A percentile compares a stretch with the other conserved stretches of the same genome.
These are phyloP conservation scores for Chelidonichthys spinosus DNA, from an alignment of 2,797 vertebrate species.

Conservation along the genomic window DNA sequence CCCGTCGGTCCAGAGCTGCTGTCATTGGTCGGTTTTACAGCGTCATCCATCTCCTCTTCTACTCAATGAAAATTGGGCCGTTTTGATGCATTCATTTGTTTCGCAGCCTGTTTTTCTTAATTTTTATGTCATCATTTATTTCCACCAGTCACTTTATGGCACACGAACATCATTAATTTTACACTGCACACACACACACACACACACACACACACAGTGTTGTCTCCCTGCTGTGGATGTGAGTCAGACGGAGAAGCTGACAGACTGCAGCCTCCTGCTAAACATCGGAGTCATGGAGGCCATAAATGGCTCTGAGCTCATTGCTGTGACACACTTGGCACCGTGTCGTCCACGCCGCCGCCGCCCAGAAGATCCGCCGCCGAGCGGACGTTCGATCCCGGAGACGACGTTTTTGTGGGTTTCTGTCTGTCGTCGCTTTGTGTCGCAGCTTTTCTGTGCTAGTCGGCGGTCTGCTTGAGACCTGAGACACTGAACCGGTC, in stretches of 20 bases:
- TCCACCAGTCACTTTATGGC: slow-evolving; percentile 34
- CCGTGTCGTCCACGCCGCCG: slow-evolving; percentile 64
- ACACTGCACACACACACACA: background rate
- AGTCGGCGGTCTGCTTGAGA: slow-evolving; percentile 17
- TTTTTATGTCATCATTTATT: slow-evolving; percentile 47
- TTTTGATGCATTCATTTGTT: slow-evolving; percentile 25
- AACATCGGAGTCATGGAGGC: slow-evolving; percentile 78
- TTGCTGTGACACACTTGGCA: slow-evolving; percentile 76
- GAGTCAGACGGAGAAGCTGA: slow-evolving; percentile 76
- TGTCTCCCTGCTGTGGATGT: slow-evolving; percentile 64
- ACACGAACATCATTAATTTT: slow-evolving; percentile 41
- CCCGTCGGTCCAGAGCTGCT: slow-evolving; percentile 10
- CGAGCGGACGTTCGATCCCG: slow-evolving; percentile 58
- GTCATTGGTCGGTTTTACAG: slow-evolving; percentile 52
- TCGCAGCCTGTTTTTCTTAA: slow-evolving; percentile 27
- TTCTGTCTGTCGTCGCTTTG: slow-evolving; percentile 20
- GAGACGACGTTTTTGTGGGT: background rate
- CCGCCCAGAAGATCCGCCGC: slow-evolving; percentile 48
- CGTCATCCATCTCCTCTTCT: slow-evolving; percentile 47
- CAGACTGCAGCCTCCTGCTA: slow-evolving; percentile 78
- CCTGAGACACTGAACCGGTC: slow-evolving; percentile 41
- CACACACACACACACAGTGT: slow-evolving; percentile 18
- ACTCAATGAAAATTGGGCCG: slow-evolving; percentile 1
- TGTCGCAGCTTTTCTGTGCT: too few species aligned
- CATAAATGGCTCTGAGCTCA: slow-evolving; percentile 77